Evolutionary conservation across 2,797 vertebrate genomes (phyloP).

Genomic region (Eidolon dupreanum): DNA sequence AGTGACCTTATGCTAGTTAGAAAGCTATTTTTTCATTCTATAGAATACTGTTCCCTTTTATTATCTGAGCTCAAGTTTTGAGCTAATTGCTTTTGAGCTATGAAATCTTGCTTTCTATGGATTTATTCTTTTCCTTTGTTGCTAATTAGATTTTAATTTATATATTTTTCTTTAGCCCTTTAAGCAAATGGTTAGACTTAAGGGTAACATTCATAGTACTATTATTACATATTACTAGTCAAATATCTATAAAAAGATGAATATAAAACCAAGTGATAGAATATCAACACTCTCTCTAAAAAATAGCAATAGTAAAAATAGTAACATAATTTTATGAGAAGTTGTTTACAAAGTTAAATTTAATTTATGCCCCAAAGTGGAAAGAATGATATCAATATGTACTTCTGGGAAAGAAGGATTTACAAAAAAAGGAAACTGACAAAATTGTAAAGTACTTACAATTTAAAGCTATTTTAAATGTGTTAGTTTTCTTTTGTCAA

Average conservation of each 20-base stretch:
- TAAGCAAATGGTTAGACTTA: neutral
- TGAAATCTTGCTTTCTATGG: neutral
- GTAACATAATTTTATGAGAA: conserved; percentile 7
- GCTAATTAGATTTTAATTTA: conserved; percentile 16
- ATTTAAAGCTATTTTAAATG: neutral
- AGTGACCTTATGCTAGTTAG: neutral
- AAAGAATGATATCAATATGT: neutral
- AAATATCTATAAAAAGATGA: conserved; percentile 59
- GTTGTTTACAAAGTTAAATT: conserved; percentile 15
- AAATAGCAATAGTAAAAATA: conserved; percentile 33
- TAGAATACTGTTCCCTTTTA: neutral
- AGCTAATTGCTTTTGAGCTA: neutral
- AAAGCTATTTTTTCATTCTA: neutral
- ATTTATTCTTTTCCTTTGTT: neutral
- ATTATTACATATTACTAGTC: conserved; percentile 19
- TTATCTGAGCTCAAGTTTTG: conserved; percentile 25
- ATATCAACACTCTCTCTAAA: conserved; percentile 25
- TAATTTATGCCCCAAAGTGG: conserved; percentile 22
- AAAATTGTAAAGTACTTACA: neutral
- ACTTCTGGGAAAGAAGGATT: neutral
- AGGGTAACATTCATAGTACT: neutral
- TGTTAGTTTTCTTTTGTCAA: neutral
- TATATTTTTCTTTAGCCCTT: neutral
- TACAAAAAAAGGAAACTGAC: neutral
- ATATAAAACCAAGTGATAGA: conserved; percentile 45